Evolutionary conservation across 1,140 invertebrate species (phyloP), one percentile per base, ranked within the genome.

Genomic region (Cydia amplana): DNA sequence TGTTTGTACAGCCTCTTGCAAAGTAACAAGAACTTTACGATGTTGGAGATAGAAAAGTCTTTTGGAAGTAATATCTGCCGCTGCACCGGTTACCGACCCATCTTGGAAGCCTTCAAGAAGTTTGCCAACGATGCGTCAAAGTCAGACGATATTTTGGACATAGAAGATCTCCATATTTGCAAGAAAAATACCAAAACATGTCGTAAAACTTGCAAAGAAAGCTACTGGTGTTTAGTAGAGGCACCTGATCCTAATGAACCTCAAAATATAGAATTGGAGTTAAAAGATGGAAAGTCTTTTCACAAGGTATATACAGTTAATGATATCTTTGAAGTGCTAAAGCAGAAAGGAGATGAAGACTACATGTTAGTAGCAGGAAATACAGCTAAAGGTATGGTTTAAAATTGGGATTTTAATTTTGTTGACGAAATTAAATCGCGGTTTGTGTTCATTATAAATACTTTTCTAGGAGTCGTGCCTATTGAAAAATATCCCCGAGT

Each of bases 61-160:
- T 94, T 96, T 80, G 95, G 94, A n/a, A 95, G 96, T 77, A 97
- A 97, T 83, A 94, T 97, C 18, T 97, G 97, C 79, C 93, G 97
- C 32, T 97, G 97, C 83, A 97, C 97, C 1, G 97, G 97, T 0
- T 97, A 97, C 82, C 91, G 97, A 76, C 95, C 97, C 1, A 97
- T 97, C 82, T 89, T 97, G 23, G 95, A 97, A 55, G 94, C 96
- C 4, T 97, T 97, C 82, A 96, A 96, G 87, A 94, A 94, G 40
- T 94, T 96, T 72, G 94, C 95, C 5, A 90, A 79, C 51, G 95
- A 96, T 83, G 94, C 94, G 1, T 84, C 87, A 0, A 85, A 86
- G 36, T 82, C 84, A 14, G 74, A 77, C 12, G 73, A 82, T 73
- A 23, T 85, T 14, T 1, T 23, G 18, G 90, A 92, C 51, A 92